Evolutionary conservation across 2,797 vertebrate genomes (phyloP), one percentile per base, ranked within the genome.

Genomic region (Telmatherina bonti): DNA sequence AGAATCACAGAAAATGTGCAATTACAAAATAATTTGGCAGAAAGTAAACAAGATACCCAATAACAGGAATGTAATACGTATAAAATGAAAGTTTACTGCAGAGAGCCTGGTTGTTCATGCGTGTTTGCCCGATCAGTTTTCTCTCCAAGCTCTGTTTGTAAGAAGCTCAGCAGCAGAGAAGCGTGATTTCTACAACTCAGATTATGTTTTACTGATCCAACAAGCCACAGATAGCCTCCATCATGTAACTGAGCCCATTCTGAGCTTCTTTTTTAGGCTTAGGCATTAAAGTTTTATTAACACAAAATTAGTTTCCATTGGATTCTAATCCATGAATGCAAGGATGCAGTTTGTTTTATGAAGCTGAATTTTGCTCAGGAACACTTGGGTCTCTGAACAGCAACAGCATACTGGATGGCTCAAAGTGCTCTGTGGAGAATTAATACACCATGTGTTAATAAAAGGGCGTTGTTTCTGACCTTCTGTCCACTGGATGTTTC

Each of bases 401-500:
- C 41, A 20, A 22, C 26, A 43, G 16, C 41, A 24, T 20, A 38
- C 8, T 63, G 53, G 26, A 20, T 18, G 8, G 4, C 1, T 18
- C 18, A 33, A 33, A 31, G 35, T 29, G 30, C 24, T 51, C 54
- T 38, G 52, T 11, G 51, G 16, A n/a, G n/a, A 59, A 30, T 33
- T 9, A 51, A 64, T 41, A 27, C 54, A 49, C 20, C 35, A 35
- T 45, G 36, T 11, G 5, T 33, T 30, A 62, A 5, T 7, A 16
- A 65, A 63, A 22, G 29, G 30, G 55, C 60, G 51, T 4, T 20
- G 30, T 62, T n/a, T 66, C 88, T 87, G 76, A 96, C 96, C 95
- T 97, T 97, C 16, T 95, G 93, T 24, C 93, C 94, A 7, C 89
- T 83, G 0, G 24, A 70, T 0, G 94, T 96, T 60, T 91, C 90